Percentiles rank a stretch among this genome's conserved stretches.
These are phyloP conservation scores for Eriosoma lanigerum DNA, from an alignment of 1,140 invertebrate genomes.

Conservation along the genomic window DNA sequence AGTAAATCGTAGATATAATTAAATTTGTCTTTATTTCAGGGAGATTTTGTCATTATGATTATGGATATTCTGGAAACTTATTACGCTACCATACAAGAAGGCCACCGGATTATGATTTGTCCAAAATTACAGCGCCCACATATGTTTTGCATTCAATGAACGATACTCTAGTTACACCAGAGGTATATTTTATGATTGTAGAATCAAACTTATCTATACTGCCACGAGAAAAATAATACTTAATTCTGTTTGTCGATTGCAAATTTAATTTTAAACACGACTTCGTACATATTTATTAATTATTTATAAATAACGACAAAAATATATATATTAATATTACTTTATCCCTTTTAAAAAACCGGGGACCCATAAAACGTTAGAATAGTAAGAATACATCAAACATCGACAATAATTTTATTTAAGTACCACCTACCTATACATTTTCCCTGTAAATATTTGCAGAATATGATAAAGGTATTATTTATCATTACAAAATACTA, in stretches of 20 bases:
- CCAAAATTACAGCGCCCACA: conserved; percentile 66
- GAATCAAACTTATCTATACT: background rate
- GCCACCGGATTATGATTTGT: conserved; percentile 66
- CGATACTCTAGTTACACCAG: conserved; percentile 59
- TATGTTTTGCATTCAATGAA: conserved; percentile 70
- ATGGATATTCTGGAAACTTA: conserved; percentile 59
- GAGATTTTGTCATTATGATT: conserved; percentile 56
- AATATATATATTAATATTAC: background rate
- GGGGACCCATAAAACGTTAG: too few relatives aligned
- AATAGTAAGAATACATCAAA: too few relatives aligned
- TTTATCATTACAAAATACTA: too few relatives aligned
- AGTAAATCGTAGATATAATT: background rate
- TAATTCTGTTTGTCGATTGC: too few relatives aligned
- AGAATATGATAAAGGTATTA: too few relatives aligned
- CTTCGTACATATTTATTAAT: too few relatives aligned
- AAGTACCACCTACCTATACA: too few relatives aligned
- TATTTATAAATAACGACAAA: background rate
- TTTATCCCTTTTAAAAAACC: background rate
- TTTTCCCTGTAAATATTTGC: too few relatives aligned
- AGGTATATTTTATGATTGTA: background rate
- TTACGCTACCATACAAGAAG: conserved; percentile 60
- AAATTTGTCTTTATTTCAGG: conserved; percentile 42
- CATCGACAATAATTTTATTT: too few relatives aligned
- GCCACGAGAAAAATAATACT: background rate
- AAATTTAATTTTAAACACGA: too few relatives aligned